Base-by-base conservation (phyloP, 2,888 invertebrate genomes). In the Acanthosepion esculentum region DNA sequence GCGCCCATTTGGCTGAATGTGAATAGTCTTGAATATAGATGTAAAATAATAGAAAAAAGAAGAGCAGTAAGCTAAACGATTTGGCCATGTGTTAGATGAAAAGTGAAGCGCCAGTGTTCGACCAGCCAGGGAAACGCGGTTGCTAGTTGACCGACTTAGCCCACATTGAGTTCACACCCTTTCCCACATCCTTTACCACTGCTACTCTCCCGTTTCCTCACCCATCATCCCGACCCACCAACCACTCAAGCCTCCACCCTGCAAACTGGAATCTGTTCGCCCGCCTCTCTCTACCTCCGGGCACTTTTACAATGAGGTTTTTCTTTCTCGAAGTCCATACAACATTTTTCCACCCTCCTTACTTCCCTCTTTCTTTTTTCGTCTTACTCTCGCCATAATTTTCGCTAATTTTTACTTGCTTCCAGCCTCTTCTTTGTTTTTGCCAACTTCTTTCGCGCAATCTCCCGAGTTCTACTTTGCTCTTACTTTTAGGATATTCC, bases 221-320 rank as follows among this genome's bases (percentile, higher is more conserved):
- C 78, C n/a, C 78, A 33, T 78, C n/a, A 78, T 59, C 78, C 78
- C 78, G 78, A 33, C 15, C 15, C n/a, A 78, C 33, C n/a, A 78
- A n/a, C n/a, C 78, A 78, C 78, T 78, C n/a, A n/a, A 78, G n/a
- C 78, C 78, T 78, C 78, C 78, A 78, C 78, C 78, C 78, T 78
- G 29, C 78, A 29, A 78, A n/a, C 78, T 78, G 78, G 78, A 78
- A 78, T 78, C n/a, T n/a, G 15, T 78, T 33, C 78, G 33, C n/a
- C 78, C 78, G n/a, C n/a, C 78, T 78, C n/a, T 15, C 33, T 33
- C n/a, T 33, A 12, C n/a, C 78, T 5, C n/a, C 78, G 78, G n/a
- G n/a, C 78, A 78, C n/a, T n/a, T 78, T 78, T 78, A 78, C 78
- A n/a, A 15, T n/a, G n/a, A n/a, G 3, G 10, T 78, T 78, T 78